Evolutionary conservation across 2,113 vertebrate species (phyloP), one percentile per base, ranked within the genome.

Genomic region (Nothoprocta perdicaria): DNA sequence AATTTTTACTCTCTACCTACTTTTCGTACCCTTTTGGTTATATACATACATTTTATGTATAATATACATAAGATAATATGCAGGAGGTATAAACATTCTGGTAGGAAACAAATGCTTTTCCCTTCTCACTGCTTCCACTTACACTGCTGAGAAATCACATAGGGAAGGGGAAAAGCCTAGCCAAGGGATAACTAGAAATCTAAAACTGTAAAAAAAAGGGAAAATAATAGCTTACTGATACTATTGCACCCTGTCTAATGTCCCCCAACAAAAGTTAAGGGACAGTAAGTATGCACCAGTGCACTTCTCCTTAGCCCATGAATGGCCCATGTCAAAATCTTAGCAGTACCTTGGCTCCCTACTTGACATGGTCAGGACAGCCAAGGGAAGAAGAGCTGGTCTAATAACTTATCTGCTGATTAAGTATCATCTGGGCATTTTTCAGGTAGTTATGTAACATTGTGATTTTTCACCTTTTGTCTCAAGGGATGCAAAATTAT

Each of bases 51-150:
- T 48, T 48, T 21, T 23, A 46, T 8, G 22, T 48, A 48, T 48
- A 38, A 38, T 38, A 48, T 48, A 48, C 50, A 61, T 0, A 2
- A 60, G 38, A 41, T 72, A 83, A 80, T 26, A 48, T 61, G 24
- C 52, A 84, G 87, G 45, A 85, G 52, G 57, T 81, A 72, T 68
- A 76, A 89, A 33, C 53, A 29, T 43, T 88, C 73, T 73, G 66
- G 82, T 90, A 94, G 87, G 93, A 95, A 95, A 93, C 91, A 69
- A 92, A 43, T 61, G 23, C 10, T 75, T 94, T 94, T 91, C 86
- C 60, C 43, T 88, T 88, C 87, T 93, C 76, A 84, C 58, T 93
- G 84, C 10, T 87, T 88, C 81, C 75, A 45, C 73, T 93, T 92
- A 53, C 27, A 35, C 19, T 19, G 53, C 74, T 52, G 22, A 35